phyloP scores from a whole-genome alignment of 2,888 invertebrate genomes.

The Schizotus pectinicornis region DNA sequence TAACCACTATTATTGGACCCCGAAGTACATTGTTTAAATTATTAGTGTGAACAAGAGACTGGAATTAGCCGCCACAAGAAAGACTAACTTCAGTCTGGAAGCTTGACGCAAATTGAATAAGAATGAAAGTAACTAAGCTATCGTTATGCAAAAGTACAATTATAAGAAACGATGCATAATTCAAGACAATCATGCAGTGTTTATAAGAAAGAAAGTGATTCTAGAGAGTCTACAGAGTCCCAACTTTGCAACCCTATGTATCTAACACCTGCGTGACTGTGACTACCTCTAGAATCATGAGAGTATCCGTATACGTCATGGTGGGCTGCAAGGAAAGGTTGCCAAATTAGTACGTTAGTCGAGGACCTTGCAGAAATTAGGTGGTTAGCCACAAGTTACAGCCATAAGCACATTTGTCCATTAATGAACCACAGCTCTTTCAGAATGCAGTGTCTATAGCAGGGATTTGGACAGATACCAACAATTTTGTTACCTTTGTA shows the following conservation, averaged over 20 bases:
- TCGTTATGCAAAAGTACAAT: slow-evolving; percentile 36
- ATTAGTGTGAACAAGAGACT: not conserved
- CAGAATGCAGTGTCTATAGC: too few relatives aligned
- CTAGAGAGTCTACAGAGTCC: slow-evolving; percentile 60
- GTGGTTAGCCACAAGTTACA: slow-evolving; percentile 41
- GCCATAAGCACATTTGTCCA: not conserved
- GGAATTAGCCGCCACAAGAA: not conserved
- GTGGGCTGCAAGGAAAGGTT: slow-evolving; percentile 60
- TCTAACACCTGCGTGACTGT: slow-evolving; percentile 57
- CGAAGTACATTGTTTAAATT: slow-evolving; percentile 34
- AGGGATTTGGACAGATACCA: too few relatives aligned
- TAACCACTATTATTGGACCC: slow-evolving; percentile 49
- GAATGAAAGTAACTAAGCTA: slow-evolving; percentile 26
- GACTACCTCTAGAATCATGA: slow-evolving; percentile 78
- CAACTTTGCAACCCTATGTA: slow-evolving; percentile 61
- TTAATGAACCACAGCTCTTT: too few relatives aligned
- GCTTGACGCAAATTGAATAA: not conserved
- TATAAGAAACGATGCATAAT: slow-evolving; percentile 34
- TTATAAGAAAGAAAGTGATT: slow-evolving; percentile 59
- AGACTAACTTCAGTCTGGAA: not conserved
- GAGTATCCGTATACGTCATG: slow-evolving; percentile 69
- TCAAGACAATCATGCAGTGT: slow-evolving; percentile 51
- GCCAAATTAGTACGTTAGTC: slow-evolving; percentile 27
- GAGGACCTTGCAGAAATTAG: too few relatives aligned
- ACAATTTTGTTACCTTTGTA: too few relatives aligned